Conservation (phyloP, 2,113 vertebrate genomes). For the Bathybates hornii region DNA sequence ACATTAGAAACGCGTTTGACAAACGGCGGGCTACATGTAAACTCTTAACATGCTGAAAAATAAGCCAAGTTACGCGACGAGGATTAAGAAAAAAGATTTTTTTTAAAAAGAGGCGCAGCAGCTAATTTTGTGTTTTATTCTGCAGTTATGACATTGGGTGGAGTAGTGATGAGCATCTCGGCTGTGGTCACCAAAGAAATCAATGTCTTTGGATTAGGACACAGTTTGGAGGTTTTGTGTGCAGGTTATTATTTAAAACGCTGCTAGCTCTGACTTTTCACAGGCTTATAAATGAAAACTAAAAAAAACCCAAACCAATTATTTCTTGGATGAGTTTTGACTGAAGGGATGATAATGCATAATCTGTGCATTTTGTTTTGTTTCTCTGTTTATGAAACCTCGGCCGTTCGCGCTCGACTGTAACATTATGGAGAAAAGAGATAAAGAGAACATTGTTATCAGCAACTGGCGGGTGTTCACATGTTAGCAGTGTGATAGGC, state of each 20-base stretch:
- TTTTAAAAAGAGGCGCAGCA: accelerated
- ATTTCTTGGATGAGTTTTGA: background rate
- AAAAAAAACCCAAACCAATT: background rate
- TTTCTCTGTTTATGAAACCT: background rate
- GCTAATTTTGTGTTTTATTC: background rate
- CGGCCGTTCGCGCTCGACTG: background rate
- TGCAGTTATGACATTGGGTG: background rate
- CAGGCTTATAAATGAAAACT: background rate
- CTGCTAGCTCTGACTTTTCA: background rate
- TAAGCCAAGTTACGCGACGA: accelerated
- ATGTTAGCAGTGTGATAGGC: constrained; percentile 54
- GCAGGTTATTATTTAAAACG: background rate
- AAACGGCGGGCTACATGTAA: accelerated
- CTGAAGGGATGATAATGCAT: background rate
- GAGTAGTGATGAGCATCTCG: background rate
- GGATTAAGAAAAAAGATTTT: background rate
- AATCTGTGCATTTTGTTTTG: background rate
- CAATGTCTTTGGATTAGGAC: background rate
- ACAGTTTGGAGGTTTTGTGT: background rate
- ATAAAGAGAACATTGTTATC: constrained; percentile 51
- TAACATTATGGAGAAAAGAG: background rate
- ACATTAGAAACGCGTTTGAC: background rate
- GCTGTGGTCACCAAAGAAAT: background rate
- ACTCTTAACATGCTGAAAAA: background rate
- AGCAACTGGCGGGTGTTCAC: constrained; percentile 32